A percentile compares a stretch with the other conserved stretches of the same genome.
These are phyloP conservation scores for Ecliptopera silaceata DNA, from an alignment of 2,888 invertebrate species.

Conservation along the genomic window DNA sequence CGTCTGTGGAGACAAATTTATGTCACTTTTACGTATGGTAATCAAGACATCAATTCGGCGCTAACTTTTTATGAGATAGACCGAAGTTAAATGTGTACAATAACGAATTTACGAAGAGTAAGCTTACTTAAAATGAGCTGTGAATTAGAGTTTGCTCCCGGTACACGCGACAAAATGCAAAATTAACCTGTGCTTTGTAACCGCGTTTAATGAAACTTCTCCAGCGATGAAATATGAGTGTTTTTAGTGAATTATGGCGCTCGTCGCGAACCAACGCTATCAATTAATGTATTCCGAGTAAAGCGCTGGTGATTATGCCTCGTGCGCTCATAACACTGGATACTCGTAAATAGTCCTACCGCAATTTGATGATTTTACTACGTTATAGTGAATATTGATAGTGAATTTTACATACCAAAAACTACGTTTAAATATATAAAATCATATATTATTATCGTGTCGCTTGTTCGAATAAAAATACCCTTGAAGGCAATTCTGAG, in stretches of 20 bases:
- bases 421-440: no score
- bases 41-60: no score
- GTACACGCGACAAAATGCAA: conserved; percentile 35
- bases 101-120: no score
- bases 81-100: no score
- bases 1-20: no score
- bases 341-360: background rate
- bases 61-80: no score
- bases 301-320: conserved; percentile 44
- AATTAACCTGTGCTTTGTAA: conserved; percentile 42
- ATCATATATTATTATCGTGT: no score
- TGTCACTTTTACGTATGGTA: no score
- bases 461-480: no score
- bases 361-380: conserved; percentile 4
- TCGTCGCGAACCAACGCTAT: conserved; percentile 61
- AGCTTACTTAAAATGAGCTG: conserved; percentile 7
- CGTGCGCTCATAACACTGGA: conserved; percentile 16
- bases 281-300: conserved; percentile 68
- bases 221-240: conserved; percentile 59
- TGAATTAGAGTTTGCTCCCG: conserved; percentile 19
- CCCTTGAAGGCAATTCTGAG: no score
- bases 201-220: conserved; percentile 57
- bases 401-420: no score
- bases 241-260: conserved; percentile 60
- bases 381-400: no score